phyloP scores from a whole-genome alignment of 2,888 invertebrate species.

The Lordiphosa fenestrarum region DNA sequence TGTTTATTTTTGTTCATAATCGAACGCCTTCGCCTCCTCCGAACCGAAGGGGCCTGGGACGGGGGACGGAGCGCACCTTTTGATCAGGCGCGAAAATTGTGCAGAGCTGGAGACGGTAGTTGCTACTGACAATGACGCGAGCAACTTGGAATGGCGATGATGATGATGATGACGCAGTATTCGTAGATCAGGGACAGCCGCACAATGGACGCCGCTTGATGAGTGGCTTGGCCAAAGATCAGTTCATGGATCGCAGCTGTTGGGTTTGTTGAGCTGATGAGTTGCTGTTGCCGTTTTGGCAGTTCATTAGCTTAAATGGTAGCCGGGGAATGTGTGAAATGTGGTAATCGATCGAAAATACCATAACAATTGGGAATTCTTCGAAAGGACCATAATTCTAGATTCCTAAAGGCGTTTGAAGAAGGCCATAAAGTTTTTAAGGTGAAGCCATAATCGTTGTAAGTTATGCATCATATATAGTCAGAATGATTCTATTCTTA shows the following conservation, averaged over 20 bases:
- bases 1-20: constrained; percentile 75
- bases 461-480: no score
- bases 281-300: constrained; percentile 16
- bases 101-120: constrained; percentile 54
- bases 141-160: constrained; percentile 11
- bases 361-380: no score
- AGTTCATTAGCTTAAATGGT: constrained; percentile 68
- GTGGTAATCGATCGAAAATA: constrained; percentile 52
- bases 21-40: constrained; percentile 42
- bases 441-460: no score
- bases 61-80: constrained; percentile 44
- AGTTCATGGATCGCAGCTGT: constrained; percentile 22
- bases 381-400: no score
- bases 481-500: no score
- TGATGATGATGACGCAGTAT: constrained; percentile 28
- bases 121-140: constrained; percentile 68
- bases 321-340: constrained; percentile 57
- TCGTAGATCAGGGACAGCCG: constrained; percentile 24
- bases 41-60: no score
- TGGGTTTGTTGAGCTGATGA: constrained; percentile 21
- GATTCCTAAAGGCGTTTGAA: no score
- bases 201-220: constrained; percentile 39
- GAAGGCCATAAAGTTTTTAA: no score
- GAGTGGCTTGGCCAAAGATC: constrained; percentile 14
- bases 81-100: constrained; percentile 73